These are phyloP conservation scores for Aselliscus stoliczkanus DNA, from an alignment of 2,797 vertebrate genomes.

Conservation along the genomic window DNA sequence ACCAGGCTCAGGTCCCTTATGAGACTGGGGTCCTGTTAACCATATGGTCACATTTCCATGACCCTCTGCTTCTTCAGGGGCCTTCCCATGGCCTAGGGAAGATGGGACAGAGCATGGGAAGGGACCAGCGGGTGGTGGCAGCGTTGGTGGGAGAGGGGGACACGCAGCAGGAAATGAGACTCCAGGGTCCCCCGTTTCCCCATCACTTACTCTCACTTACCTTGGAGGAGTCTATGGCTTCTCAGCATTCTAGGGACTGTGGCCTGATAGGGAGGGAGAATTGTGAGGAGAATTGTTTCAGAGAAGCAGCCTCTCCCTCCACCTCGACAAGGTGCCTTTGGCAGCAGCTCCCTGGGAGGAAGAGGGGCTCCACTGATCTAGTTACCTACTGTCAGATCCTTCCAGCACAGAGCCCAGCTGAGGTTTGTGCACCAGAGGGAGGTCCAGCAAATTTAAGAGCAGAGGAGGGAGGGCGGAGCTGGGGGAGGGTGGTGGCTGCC, in stretches of 20 bases:
- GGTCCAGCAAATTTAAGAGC: background rate
- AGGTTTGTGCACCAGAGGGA: fast-evolving
- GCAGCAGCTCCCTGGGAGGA: background rate
- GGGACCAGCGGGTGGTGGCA: background rate
- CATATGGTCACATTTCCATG: background rate
- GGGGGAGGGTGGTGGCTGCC: background rate
- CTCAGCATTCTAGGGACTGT: background rate
- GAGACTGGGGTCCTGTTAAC: background rate
- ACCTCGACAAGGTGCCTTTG: too few species aligned
- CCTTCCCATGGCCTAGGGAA: background rate
- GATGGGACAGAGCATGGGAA: background rate
- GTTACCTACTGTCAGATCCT: background rate
- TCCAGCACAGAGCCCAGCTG: background rate
- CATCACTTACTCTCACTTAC: background rate
- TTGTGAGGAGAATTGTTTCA: background rate
- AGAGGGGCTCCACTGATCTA: fast-evolving
- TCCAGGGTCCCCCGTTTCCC: fast-evolving
- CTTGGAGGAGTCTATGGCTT: fast-evolving
- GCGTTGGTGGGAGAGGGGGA: background rate
- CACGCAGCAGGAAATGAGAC: fast-evolving
- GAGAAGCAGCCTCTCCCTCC: fast-evolving
- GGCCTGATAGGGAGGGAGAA: background rate
- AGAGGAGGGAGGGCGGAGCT: fast-evolving
- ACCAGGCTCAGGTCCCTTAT: background rate
- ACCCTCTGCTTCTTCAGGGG: background rate